phyloP scores from a whole-genome alignment of 35 echinoderm and acorn worm species.

The Hemicentrotus pulcherrimus region DNA sequence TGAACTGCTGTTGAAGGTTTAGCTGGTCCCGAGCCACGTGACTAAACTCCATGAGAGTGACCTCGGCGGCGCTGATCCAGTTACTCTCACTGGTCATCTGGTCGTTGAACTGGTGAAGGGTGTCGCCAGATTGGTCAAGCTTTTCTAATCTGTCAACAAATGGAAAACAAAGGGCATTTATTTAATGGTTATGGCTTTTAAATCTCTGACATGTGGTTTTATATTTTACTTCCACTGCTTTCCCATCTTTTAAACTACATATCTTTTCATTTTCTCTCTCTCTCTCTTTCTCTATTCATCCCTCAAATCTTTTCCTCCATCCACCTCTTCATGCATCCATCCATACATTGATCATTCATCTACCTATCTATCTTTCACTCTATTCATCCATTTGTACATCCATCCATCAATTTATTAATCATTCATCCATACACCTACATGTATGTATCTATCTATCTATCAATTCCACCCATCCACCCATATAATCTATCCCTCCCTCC shows the following conservation, averaged over 20 bases:
- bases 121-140: constrained; percentile 73
- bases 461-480: not conserved
- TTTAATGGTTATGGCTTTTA: no score
- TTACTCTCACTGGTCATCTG: constrained; percentile 78
- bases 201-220: no score
- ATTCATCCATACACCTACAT: not conserved
- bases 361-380: no score
- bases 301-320: not conserved
- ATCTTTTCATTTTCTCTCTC: no score
- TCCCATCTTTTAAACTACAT: no score
- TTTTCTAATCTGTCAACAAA: constrained; percentile 64
- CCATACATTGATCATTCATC: no score
- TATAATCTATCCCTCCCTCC: not conserved
- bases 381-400: not conserved
- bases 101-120: constrained; percentile 70
- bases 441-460: not conserved
- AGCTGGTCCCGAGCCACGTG: constrained; percentile 66
- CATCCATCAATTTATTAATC: not conserved
- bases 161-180: not conserved
- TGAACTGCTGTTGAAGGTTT: constrained; percentile 72
- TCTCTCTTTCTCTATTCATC: not conserved
- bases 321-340: not conserved
- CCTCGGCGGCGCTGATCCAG: constrained; percentile 89
- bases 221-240: no score
- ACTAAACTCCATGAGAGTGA: constrained; percentile 86